Conservation (phyloP, 2,113 vertebrate genomes). For the Phodopus roborovskii region DNA sequence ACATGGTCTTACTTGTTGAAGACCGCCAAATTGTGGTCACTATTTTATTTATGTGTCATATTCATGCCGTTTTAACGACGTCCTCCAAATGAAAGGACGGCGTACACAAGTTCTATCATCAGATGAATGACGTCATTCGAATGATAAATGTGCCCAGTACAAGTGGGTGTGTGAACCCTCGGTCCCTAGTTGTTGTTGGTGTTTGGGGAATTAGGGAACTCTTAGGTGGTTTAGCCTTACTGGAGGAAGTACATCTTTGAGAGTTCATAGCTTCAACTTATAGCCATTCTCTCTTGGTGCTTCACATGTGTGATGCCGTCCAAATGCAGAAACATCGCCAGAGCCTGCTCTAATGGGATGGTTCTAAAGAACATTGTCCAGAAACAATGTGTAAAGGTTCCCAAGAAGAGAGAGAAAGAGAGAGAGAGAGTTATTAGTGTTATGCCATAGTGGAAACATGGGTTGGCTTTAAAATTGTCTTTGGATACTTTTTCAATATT, state of each 20-base stretch:
- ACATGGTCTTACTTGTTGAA: accelerated
- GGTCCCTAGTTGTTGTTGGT: not conserved
- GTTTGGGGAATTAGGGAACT: not conserved
- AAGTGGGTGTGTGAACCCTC: not conserved
- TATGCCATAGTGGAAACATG: not conserved
- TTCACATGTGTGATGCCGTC: not conserved
- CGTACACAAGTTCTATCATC: not conserved
- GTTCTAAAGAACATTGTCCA: not conserved
- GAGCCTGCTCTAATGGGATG: not conserved
- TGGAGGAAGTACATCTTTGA: not conserved
- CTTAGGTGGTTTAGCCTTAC: too few species aligned
- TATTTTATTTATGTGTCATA: not conserved
- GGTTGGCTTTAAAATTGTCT: not conserved
- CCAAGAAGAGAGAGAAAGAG: not conserved
- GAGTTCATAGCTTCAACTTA: not conserved
- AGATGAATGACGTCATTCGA: not conserved
- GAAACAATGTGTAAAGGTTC: not conserved
- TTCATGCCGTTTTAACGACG: not conserved
- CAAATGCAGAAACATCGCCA: not conserved
- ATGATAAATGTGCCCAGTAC: not conserved
- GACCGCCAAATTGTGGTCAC: not conserved
- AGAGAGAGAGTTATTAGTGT: too few species aligned
- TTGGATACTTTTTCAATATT: not conserved
- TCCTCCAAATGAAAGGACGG: not conserved
- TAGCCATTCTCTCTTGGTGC: not conserved